phyloP scores from a whole-genome alignment of 1,140 invertebrate species.

The Delia radicum region DNA sequence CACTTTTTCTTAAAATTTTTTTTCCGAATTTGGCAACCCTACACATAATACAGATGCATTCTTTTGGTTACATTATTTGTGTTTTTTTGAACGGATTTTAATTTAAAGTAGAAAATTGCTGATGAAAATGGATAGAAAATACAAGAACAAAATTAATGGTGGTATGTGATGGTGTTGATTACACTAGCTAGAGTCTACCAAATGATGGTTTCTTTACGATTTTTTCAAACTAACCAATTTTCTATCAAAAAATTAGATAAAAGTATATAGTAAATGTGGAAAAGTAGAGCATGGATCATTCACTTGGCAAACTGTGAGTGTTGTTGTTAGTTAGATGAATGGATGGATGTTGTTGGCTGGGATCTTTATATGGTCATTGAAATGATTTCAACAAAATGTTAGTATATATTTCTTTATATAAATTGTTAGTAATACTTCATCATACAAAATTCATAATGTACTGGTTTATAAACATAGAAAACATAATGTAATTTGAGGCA shows the following conservation, averaged over 20 bases:
- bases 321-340: not conserved
- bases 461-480: not conserved
- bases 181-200: not conserved
- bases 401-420: too few relatives aligned
- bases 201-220: not conserved
- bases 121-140: not conserved
- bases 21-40: not conserved
- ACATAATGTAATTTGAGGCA: conserved; percentile 10
- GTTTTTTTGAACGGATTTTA: not conserved
- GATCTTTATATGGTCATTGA: not conserved
- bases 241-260: not conserved
- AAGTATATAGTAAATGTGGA: not conserved
- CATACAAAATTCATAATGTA: not conserved
- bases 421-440: not conserved
- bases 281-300: not conserved
- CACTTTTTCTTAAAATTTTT: too few relatives aligned
- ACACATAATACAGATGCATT: not conserved
- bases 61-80: not conserved
- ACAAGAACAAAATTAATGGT: not conserved
- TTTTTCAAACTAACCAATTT: not conserved
- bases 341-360: not conserved
- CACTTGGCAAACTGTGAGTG: not conserved
- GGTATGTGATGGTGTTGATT: not conserved
- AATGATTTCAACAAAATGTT: not conserved
- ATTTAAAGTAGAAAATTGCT: not conserved